Evolutionary conservation across 2,113 vertebrate genomes (phyloP).

Genomic region (Cebidichthys violaceus): DNA sequence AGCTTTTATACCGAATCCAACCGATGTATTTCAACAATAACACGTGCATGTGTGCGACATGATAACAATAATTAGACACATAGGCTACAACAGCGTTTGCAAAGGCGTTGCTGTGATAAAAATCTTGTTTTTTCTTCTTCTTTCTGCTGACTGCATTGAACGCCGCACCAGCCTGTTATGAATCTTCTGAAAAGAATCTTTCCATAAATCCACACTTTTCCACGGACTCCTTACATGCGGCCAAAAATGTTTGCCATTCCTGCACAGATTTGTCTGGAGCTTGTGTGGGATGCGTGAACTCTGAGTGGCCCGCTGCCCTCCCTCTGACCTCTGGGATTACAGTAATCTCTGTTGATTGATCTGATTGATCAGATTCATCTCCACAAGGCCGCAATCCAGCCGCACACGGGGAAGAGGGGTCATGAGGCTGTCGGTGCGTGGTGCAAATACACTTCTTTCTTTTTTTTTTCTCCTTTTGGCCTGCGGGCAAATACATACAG

Average conservation of each 20-base stretch:
- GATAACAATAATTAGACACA: not conserved
- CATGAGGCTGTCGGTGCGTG: constrained; percentile 30
- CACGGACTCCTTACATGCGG: not conserved
- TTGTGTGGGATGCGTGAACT: constrained; percentile 67
- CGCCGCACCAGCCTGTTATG: not conserved
- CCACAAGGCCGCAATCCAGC: constrained; percentile 61
- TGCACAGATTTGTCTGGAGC: constrained; percentile 53
- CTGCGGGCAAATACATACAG: constrained; percentile 9
- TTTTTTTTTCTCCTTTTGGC: constrained; percentile 2
- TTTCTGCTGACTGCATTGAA: not conserved
- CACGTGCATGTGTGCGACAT: not conserved
- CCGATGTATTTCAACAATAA: not conserved
- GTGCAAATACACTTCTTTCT: constrained; percentile 36
- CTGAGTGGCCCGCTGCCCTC: constrained; percentile 71
- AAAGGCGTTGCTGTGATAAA: not conserved
- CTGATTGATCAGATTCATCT: constrained; percentile 79
- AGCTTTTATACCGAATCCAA: not conserved
- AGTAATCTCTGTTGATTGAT: constrained; percentile 80
- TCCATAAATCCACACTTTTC: not conserved
- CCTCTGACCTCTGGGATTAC: constrained; percentile 71
- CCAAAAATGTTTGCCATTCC: constrained; percentile 50
- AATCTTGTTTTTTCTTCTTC: not conserved
- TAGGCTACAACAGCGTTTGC: rapidly evolving
- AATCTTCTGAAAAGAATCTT: not conserved
- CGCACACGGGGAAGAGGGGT: not conserved